phyloP scores from a whole-genome alignment of 2,888 invertebrate genomes.

The Drosophila pseudotalamancana region DNA sequence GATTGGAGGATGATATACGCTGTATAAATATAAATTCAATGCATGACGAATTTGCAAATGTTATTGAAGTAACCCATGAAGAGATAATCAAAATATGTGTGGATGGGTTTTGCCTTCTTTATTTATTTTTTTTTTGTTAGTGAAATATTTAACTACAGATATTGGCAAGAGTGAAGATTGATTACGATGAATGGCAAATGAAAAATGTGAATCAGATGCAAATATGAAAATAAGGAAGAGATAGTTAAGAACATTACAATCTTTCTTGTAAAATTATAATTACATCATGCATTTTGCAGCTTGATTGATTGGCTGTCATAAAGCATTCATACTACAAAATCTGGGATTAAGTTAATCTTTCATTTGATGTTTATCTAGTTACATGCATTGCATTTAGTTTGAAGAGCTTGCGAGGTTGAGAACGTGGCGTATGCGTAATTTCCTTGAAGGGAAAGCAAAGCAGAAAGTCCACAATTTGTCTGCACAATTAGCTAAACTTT shows the following conservation, averaged over 20 bases:
- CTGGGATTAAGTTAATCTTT: no score
- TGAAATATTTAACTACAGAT: neutral
- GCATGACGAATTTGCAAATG: constrained; percentile 55
- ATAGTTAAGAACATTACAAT: no score
- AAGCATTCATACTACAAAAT: no score
- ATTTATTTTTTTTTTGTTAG: neutral
- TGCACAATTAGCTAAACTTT: constrained; percentile 50
- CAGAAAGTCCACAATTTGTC: constrained; percentile 7
- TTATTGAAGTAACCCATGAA: constrained; percentile 8
- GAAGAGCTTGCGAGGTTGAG: constrained; percentile 41
- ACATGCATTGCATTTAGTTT: constrained; percentile 47
- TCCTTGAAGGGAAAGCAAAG: neutral
- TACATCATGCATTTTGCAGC: no score
- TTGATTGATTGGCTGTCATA: no score
- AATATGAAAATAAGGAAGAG: no score
- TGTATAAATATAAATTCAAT: constrained; percentile 48
- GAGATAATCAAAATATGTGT: constrained; percentile 11
- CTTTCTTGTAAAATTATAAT: no score
- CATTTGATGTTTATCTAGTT: no score
- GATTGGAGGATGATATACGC: constrained; percentile 2
- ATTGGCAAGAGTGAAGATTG: constrained; percentile 4
- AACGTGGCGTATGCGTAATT: constrained; percentile 44
- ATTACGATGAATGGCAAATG: constrained; percentile 2
- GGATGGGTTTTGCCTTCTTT: neutral
- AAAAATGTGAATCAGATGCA: neutral